phyloP scores from a whole-genome alignment of 2,113 vertebrate genomes.

The Apodemus speciosus region DNA sequence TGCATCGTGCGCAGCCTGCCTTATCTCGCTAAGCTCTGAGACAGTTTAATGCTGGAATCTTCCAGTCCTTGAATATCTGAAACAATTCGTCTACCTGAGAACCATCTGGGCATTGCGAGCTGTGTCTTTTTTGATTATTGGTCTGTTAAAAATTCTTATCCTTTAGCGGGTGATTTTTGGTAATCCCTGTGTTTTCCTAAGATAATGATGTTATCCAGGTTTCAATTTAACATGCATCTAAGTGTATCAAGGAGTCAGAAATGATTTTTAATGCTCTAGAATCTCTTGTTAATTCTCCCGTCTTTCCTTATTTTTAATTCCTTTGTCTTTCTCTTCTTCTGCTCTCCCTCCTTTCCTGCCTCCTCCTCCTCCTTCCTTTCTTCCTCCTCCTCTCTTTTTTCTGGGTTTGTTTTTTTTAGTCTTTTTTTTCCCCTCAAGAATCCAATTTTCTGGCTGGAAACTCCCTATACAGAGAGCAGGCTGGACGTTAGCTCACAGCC shows the following conservation, averaged over 20 bases:
- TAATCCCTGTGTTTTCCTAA: conserved; percentile 31
- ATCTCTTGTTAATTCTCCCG: not conserved
- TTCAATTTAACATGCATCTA: not conserved
- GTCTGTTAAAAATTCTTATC: not conserved
- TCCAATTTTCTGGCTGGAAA: not conserved
- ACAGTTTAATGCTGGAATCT: not conserved
- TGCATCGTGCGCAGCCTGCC: not conserved
- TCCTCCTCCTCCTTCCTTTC: no score
- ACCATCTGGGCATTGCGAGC: not conserved
- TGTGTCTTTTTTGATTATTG: not conserved
- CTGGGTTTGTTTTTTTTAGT: not conserved
- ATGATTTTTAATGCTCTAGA: not conserved
- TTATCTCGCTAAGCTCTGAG: not conserved
- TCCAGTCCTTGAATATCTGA: not conserved
- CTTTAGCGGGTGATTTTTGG: not conserved
- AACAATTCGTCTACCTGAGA: conserved; percentile 27
- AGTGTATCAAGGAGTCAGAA: not conserved
- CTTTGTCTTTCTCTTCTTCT: no score
- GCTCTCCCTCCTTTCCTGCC: no score
- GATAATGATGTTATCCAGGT: not conserved
- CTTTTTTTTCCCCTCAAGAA: not conserved
- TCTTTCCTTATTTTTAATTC: not conserved
- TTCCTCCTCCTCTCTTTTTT: not conserved
- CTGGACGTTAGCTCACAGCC: not conserved
- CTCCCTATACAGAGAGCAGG: not conserved